A percentile compares a stretch with the other conserved stretches of the same genome.
phyloP scores from a whole-genome alignment of 2,888 invertebrate genomes.

The Gonocerus acuteangulatus region DNA sequence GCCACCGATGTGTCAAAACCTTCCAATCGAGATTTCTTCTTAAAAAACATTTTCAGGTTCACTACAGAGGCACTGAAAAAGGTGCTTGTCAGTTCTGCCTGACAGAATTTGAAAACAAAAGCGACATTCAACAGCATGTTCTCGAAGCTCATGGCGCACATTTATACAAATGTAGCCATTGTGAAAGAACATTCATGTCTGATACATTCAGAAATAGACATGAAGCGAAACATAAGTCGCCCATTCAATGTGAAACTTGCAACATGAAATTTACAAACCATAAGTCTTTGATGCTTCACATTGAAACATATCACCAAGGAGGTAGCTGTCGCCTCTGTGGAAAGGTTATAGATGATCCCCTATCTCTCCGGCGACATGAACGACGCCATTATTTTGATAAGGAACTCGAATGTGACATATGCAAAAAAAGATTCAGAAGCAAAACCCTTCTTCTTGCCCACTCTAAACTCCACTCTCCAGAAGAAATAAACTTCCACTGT shows the following conservation, averaged over 20 bases:
- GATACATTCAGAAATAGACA: conserved; percentile 28
- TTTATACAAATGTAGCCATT: conserved; percentile 32
- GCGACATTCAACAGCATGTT: conserved; percentile 30
- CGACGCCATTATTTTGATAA: conserved; percentile 30
- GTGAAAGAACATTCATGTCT: conserved; percentile 31
- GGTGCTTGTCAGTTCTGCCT: conserved; percentile 32
- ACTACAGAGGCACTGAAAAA: conserved; percentile 31
- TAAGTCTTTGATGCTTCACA: conserved; percentile 25
- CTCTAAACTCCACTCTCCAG: conserved; percentile 15
- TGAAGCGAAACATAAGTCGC: conserved; percentile 28
- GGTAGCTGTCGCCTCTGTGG: conserved; percentile 30
- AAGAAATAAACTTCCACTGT: conserved; percentile 24
- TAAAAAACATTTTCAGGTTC: conserved; percentile 30
- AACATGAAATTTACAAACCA: conserved; percentile 27
- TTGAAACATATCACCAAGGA: conserved; percentile 31
- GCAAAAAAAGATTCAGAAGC: conserved; percentile 30
- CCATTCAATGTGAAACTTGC: conserved; percentile 26
- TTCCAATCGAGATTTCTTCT: conserved; percentile 28
- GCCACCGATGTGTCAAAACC: conserved; percentile 30
- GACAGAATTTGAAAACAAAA: conserved; percentile 32
- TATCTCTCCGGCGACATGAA: conserved; percentile 29
- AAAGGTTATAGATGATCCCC: conserved; percentile 25
- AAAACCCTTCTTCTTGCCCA: conserved; percentile 28
- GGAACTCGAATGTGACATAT: conserved; percentile 30
- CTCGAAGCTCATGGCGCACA: conserved; percentile 30